Conservation (phyloP, 2,113 vertebrate species). For the Poecilia latipinna region DNA sequence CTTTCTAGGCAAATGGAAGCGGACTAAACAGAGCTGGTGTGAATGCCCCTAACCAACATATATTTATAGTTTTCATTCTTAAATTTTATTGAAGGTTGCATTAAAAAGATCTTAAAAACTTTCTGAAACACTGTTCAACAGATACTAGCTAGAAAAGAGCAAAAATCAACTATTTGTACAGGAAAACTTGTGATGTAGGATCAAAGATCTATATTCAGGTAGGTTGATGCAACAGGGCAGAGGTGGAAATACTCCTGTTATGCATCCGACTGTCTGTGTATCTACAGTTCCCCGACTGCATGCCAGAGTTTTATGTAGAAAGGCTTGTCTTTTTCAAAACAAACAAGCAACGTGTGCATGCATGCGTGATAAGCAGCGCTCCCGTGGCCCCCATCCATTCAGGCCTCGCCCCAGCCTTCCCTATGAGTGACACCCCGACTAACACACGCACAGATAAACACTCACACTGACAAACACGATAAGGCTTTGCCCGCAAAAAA, state of each 20-base stretch:
- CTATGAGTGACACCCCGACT: slow-evolving; percentile 71
- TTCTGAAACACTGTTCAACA: too few species aligned
- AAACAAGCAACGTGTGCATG: slow-evolving; percentile 15
- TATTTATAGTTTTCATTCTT: too few species aligned
- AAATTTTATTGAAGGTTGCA: too few species aligned
- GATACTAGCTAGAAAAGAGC: background rate
- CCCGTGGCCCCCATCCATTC: slow-evolving; percentile 32
- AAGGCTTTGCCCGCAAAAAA: slow-evolving; percentile 64
- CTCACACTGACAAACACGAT: slow-evolving; percentile 76
- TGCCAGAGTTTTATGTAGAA: background rate
- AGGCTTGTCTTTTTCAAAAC: background rate
- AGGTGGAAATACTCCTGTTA: slow-evolving; percentile 12
- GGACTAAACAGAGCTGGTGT: too few species aligned
- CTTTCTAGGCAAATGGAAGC: too few species aligned
- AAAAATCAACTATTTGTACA: background rate
- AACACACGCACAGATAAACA: slow-evolving; percentile 73
- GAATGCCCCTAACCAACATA: too few species aligned
- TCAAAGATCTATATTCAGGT: slow-evolving; percentile 11
- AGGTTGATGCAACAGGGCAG: slow-evolving; percentile 41
- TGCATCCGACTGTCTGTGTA: slow-evolving; percentile 11
- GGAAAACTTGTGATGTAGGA: background rate
- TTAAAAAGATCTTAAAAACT: too few species aligned
- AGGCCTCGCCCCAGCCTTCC: slow-evolving; percentile 40
- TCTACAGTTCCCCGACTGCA: slow-evolving; percentile 10
- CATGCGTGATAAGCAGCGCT: slow-evolving; percentile 32